A percentile compares a stretch with the other conserved stretches of the same genome.
These are phyloP conservation scores for Thereva unica DNA, from an alignment of 2,888 invertebrate genomes.

Conservation along the genomic window DNA sequence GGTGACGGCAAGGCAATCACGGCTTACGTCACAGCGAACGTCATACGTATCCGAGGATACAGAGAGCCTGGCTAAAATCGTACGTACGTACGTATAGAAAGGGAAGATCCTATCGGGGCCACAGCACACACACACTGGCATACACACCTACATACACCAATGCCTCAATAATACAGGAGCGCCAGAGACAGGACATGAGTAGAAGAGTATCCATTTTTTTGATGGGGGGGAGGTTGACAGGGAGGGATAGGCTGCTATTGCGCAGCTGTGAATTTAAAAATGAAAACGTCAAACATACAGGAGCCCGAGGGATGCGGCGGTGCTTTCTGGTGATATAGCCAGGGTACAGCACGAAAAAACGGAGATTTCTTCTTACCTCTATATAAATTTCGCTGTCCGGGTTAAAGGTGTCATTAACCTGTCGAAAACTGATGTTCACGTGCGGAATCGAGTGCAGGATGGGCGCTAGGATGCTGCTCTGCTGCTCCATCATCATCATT, in stretches of 20 bases:
- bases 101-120: no score
- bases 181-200: background rate
- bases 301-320: slow-evolving; percentile 11
- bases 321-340: slow-evolving; percentile 3
- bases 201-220: no score
- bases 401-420: slow-evolving; percentile 89
- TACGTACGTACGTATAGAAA: background rate
- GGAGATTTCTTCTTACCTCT: slow-evolving; percentile 67
- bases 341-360: slow-evolving; percentile 24
- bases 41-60: slow-evolving; percentile 11
- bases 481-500: slow-evolving; percentile 65
- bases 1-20: slow-evolving; percentile 23
- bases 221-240: no score
- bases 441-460: slow-evolving; percentile 90
- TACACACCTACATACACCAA: no score
- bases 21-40: slow-evolving; percentile 31
- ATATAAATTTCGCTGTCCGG: slow-evolving; percentile 86
- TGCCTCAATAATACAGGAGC: background rate
- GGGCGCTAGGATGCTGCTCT: slow-evolving; percentile 76
- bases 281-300: slow-evolving; percentile 33
- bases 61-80: slow-evolving; percentile 11
- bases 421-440: slow-evolving; percentile 85
- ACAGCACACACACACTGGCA: no score
- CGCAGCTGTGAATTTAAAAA: slow-evolving; percentile 24
- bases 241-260: background rate